Base-by-base conservation (phyloP, 30 jellyfish, hydroid and myxozoan genomes). In the Cassiopea andromeda region DNA sequence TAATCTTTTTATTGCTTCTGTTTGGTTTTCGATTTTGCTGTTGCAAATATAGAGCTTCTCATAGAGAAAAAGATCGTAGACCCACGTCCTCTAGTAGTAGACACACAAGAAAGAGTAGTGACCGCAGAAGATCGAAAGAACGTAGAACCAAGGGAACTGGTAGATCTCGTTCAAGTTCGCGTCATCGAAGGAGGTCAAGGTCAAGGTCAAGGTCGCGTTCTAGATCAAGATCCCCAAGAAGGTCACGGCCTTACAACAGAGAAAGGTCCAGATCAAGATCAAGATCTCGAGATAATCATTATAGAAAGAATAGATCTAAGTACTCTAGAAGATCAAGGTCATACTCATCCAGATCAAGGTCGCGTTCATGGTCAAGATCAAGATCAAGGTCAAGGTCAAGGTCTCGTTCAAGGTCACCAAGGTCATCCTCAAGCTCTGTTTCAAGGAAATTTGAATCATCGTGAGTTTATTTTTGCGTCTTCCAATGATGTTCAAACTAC, bases 191-290 rank as follows among this genome's bases (percentile, higher is more conserved):
- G 69, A 80, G 92, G 47, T 85, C 92, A 85, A 70, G 95, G 80
- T 85, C 94, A 48, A 76, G 84, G 54, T 76, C 91, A 60, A 44
- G 91, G 18, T 78, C 85, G 2, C 82, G 94, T 89, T 66, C 93
- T 46, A 82, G 81, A 9, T 93, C 97, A 66, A 83, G 97, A 75
- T 77, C 90, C 77, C 88, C 94, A 2, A 66, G 85, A 64, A 86
- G 97, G 89, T 92, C 97, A 44, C 84, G 92, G 60, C 84, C 97
- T 46, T 88, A 81, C n/a, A 70, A 84, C 69, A 85, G 96, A 80
- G 88, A 80, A 44, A 49, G 97, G 79, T 83, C 92, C 9, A 89
- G 93, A 74, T 93, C 92, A 44, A 89, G 93, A 77, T 93, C 97
- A 47, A 60, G 92, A 64, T 90, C 97, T 69, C 87, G 66, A 44